Conservation (phyloP, 1,140 invertebrate genomes). For the Eulimnadia texana region DNA sequence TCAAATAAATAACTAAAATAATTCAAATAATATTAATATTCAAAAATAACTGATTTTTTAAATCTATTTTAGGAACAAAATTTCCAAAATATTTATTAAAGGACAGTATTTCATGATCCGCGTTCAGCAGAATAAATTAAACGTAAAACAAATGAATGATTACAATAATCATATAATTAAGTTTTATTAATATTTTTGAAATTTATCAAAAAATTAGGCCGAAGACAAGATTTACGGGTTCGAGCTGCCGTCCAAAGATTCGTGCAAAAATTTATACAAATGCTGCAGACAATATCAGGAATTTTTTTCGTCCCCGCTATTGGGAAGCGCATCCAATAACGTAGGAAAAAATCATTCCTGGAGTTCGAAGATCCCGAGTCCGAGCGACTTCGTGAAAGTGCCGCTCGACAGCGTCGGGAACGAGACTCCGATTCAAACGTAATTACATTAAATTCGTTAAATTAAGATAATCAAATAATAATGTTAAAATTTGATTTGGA, state of each 20-base stretch:
- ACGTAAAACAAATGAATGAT: background rate
- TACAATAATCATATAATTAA: too few relatives aligned
- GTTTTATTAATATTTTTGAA: too few relatives aligned
- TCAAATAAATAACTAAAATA: too few relatives aligned
- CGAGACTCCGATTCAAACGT: background rate
- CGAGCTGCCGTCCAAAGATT: conserved; percentile 78
- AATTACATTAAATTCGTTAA: too few relatives aligned
- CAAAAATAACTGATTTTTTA: background rate
- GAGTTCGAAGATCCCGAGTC: too few relatives aligned
- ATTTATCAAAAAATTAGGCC: conserved; percentile 46
- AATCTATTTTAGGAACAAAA: conserved; percentile 49
- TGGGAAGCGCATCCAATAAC: too few relatives aligned
- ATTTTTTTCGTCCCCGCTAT: conserved; percentile 82
- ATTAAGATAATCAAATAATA: background rate
- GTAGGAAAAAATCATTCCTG: too few relatives aligned
- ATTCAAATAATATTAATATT: background rate
- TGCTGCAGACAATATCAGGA: conserved; percentile 96
- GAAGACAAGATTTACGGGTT: conserved; percentile 91
- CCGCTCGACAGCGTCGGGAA: background rate
- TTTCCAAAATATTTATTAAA: conserved; percentile 90
- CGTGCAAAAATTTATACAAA: conserved; percentile 95
- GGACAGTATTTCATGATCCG: conserved; percentile 89
- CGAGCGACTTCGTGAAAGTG: background rate
- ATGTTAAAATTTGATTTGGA: background rate
- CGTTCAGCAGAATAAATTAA: conserved; percentile 84